Conservation (phyloP, 2,797 vertebrate species). For the Cuculus canorus region DNA sequence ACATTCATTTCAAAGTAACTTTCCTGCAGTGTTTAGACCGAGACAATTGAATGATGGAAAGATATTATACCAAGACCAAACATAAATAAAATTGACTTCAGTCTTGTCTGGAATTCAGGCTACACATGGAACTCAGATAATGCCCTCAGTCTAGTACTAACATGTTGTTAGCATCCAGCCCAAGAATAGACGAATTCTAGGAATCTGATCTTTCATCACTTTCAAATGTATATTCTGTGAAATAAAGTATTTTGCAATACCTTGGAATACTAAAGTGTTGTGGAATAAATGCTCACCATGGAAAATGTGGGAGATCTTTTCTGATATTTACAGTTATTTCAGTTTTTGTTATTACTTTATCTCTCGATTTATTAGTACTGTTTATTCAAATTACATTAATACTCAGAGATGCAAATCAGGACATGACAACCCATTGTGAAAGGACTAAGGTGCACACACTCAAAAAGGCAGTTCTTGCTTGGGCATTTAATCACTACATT, state of each 20-base stretch:
- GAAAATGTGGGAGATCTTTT: not conserved
- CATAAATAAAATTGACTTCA: conserved; percentile 43
- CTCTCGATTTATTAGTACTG: not conserved
- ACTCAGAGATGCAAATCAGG: not conserved
- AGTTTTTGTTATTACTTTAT: not conserved
- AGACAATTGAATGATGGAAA: conserved; percentile 38
- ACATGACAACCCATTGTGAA: not conserved
- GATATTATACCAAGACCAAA: conserved; percentile 39
- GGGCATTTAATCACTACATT: not conserved
- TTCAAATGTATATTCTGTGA: conserved; percentile 20
- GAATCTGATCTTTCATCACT: conserved; percentile 68
- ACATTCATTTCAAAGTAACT: conserved; percentile 44
- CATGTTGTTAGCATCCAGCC: conserved; percentile 37
- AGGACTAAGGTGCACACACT: not conserved
- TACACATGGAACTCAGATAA: conserved; percentile 58
- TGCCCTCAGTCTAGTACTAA: conserved; percentile 53
- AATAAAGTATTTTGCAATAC: conserved; percentile 22
- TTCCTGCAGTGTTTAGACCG: not conserved
- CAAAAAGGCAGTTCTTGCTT: not conserved
- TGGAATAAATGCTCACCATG: not conserved
- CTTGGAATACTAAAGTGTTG: not conserved
- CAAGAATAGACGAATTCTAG: conserved; percentile 59
- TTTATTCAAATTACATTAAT: not conserved
- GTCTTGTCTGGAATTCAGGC: conserved; percentile 60
- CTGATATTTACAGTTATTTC: not conserved